Evolutionary conservation across 2,113 vertebrate species (phyloP).

Genomic region (Oryzias melastigma): DNA sequence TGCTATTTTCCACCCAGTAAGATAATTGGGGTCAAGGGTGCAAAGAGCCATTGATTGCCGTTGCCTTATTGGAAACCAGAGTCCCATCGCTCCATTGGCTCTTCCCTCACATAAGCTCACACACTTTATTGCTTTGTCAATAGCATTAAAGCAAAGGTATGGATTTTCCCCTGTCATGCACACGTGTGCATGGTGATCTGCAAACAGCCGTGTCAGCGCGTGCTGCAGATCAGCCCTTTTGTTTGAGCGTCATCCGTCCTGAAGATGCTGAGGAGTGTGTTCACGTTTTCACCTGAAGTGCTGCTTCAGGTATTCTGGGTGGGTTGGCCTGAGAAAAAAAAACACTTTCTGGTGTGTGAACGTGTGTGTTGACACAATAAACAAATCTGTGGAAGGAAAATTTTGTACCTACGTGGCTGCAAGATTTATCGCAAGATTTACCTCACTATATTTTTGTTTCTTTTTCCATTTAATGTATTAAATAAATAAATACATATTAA

Average conservation of each 20-base stretch:
- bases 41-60: slow-evolving; percentile 12
- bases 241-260: slow-evolving; percentile 28
- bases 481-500: too few relatives aligned
- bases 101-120: not conserved
- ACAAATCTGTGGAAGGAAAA: too few relatives aligned
- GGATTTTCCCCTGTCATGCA: slow-evolving; percentile 4
- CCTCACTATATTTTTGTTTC: too few relatives aligned
- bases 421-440: too few relatives aligned
- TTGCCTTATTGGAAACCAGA: not conserved
- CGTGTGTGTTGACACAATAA: too few relatives aligned
- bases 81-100: not conserved
- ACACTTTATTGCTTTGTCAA: slow-evolving; percentile 43
- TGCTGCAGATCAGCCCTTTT: slow-evolving; percentile 10
- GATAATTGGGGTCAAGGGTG: slow-evolving; percentile 21
- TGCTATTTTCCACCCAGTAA: not conserved
- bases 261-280: slow-evolving; percentile 19
- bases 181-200: slow-evolving; percentile 10
- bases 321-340: too few relatives aligned
- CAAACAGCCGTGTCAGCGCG: slow-evolving; percentile 50
- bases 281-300: slow-evolving; percentile 4
- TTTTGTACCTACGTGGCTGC: too few relatives aligned
- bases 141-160: slow-evolving; percentile 25
- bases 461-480: too few relatives aligned
- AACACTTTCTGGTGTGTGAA: too few relatives aligned
- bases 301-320: slow-evolving; percentile 11